Evolutionary conservation across 2,797 vertebrate species (phyloP).

Genomic region (Luscinia luscinia): DNA sequence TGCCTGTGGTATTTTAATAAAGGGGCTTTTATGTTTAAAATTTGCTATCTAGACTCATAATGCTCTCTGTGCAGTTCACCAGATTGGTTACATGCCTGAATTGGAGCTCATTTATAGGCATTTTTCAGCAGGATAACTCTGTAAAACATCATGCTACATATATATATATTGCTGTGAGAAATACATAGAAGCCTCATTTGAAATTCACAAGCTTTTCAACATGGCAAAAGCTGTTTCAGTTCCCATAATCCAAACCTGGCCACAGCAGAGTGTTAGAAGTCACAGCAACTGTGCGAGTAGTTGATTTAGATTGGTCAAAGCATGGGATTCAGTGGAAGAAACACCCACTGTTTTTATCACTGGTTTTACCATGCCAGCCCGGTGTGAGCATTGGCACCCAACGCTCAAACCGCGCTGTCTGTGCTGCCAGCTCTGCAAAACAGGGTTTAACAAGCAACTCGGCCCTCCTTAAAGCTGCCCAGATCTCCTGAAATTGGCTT

Average conservation of each 20-base stretch:
- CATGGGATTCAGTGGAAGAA: not conserved
- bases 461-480: not conserved
- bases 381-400: fast-evolving
- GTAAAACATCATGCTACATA: not conserved
- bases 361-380: not conserved
- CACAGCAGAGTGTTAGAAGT: not conserved
- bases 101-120: not conserved
- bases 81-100: not conserved
- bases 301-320: not conserved
- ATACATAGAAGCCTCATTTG: not conserved
- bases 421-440: not conserved
- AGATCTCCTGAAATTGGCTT: not conserved
- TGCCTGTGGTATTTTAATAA: not conserved
- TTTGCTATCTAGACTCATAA: not conserved
- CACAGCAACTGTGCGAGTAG: too few species aligned
- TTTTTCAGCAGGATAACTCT: not conserved
- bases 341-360: not conserved
- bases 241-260: not conserved
- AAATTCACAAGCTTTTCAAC: not conserved
- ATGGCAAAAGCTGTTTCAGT: not conserved
- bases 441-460: not conserved
- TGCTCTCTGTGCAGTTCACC: not conserved
- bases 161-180: not conserved
- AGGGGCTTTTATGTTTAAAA: not conserved
- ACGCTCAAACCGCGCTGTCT: fast-evolving